Percentiles rank a stretch among this genome's conserved stretches.
phyloP scores from a whole-genome alignment of 2,113 vertebrate species.

The Amblyopsis rosae region DNA sequence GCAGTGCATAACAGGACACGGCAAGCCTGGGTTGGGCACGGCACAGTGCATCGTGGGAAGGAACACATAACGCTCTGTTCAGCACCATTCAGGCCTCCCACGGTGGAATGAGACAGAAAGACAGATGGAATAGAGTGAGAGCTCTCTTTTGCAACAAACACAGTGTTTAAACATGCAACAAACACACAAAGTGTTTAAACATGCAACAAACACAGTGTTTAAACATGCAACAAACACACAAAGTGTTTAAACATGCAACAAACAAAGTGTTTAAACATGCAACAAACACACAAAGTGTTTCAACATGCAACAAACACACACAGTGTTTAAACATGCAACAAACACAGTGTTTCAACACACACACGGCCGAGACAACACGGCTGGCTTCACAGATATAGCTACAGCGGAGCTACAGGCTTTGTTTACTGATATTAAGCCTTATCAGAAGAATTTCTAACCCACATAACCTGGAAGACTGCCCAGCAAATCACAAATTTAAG shows the following conservation, averaged over 20 bases:
- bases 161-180: too few species aligned
- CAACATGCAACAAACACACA: too few species aligned
- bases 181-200: too few species aligned
- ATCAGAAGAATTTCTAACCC: background rate
- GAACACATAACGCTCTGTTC: conserved; percentile 55
- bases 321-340: too few species aligned
- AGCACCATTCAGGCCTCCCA: conserved; percentile 46
- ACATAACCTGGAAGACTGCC: conserved; percentile 2
- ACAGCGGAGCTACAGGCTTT: too few species aligned
- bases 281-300: too few species aligned
- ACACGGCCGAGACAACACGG: background rate
- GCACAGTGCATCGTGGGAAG: conserved; percentile 49
- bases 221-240: too few species aligned
- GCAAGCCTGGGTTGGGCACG: conserved; percentile 45
- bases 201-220: too few species aligned
- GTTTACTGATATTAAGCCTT: conserved; percentile 32
- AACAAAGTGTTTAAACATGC: too few species aligned
- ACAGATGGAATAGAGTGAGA: background rate
- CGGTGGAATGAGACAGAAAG: conserved; percentile 5
- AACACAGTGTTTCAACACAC: background rate
- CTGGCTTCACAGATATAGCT: too few species aligned
- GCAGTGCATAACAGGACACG: conserved; percentile 49
- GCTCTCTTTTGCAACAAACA: too few species aligned
- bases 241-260: too few species aligned
- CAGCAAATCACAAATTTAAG: background rate